A percentile compares a stretch with the other conserved stretches of the same genome.
Evolutionary conservation across 2,113 vertebrate species (phyloP).

Genomic region (Pseudopipra pipra): DNA sequence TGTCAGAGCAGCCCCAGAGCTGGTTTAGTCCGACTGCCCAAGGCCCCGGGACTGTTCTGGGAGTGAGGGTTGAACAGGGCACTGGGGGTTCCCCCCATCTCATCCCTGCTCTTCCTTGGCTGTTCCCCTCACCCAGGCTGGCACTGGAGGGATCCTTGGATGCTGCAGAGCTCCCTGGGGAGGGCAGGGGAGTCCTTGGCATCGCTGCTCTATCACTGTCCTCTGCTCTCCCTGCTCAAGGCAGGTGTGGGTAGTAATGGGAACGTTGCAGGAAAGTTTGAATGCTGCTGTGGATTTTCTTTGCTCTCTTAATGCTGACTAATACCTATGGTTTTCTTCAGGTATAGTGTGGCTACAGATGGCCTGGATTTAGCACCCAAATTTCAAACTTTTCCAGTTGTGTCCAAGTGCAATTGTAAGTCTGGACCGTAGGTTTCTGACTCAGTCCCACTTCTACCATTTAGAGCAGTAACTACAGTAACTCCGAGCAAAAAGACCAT

Average conservation of each 20-base stretch:
- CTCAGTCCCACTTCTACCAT: not conserved
- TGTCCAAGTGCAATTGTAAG: not conserved
- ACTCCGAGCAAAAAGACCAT: not conserved
- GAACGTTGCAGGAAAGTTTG: not conserved
- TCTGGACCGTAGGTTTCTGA: not conserved
- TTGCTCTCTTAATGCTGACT: not conserved
- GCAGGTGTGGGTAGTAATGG: not conserved
- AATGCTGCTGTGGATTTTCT: not conserved
- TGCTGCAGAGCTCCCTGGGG: not conserved
- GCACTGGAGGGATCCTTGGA: fast-evolving
- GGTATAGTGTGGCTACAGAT: not conserved
- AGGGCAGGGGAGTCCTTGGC: fast-evolving
- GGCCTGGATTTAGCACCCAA: not conserved
- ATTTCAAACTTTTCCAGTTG: not conserved
- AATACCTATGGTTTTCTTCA: not conserved
- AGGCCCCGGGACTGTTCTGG: not conserved
- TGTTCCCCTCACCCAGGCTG: not conserved
- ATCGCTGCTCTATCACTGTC: not conserved
- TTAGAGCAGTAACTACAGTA: not conserved
- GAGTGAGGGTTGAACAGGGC: not conserved
- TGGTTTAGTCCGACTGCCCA: not conserved
- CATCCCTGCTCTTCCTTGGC: not conserved
- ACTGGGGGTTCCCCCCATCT: not conserved
- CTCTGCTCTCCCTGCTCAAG: not conserved
- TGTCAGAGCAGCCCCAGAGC: not conserved